Conservation (phyloP, 2,113 vertebrate species). For the Melanotaenia duboulayi region DNA sequence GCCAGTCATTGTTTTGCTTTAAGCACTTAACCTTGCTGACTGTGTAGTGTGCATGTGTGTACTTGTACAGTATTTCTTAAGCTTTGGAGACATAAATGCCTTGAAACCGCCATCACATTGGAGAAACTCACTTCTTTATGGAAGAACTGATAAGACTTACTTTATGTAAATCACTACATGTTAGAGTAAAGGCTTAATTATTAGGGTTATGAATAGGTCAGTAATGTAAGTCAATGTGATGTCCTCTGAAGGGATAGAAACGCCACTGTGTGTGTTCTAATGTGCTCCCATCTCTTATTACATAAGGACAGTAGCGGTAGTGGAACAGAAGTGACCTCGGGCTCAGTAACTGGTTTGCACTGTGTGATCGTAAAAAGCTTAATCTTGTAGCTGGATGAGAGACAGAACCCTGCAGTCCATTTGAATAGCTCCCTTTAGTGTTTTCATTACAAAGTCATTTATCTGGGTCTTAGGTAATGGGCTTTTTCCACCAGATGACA, state of each 20-base stretch:
- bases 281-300: conserved; percentile 34
- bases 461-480: conserved; percentile 36
- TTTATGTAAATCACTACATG: too few relatives aligned
- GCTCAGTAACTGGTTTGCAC: conserved; percentile 45
- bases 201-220: not conserved
- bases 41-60: conserved; percentile 17
- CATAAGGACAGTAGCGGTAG: conserved; percentile 50
- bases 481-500: conserved; percentile 26
- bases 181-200: not conserved
- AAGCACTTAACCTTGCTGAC: conserved; percentile 49
- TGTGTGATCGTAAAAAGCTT: conserved; percentile 36
- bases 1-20: conserved; percentile 38
- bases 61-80: not conserved
- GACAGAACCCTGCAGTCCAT: conserved; percentile 25
- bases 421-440: conserved; percentile 27
- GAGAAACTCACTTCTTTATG: not conserved
- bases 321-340: conserved; percentile 46
- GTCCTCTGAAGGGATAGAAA: not conserved
- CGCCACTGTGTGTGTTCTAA: not conserved
- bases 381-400: conserved; percentile 42
- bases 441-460: conserved; percentile 51
- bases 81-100: not conserved
- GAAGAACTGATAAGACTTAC: not conserved
- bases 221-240: not conserved
- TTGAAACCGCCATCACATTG: not conserved